Conservation (phyloP, 2,888 invertebrate species). For the Hemithea aestivaria region DNA sequence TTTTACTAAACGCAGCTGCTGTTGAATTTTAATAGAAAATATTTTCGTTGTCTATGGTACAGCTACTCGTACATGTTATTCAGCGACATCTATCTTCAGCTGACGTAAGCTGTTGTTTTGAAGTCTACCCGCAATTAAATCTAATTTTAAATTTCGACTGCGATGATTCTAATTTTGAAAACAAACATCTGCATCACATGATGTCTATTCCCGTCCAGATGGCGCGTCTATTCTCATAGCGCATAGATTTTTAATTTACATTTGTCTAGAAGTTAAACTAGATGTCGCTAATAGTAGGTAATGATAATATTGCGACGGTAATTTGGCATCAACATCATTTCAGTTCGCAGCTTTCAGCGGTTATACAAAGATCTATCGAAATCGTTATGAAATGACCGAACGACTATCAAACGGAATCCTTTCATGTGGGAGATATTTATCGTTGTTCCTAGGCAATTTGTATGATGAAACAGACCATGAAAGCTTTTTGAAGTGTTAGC, state of each 20-base stretch:
- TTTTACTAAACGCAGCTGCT: too few species aligned
- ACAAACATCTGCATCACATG: constrained; percentile 2
- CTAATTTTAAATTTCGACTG: not conserved
- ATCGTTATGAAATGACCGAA: too few species aligned
- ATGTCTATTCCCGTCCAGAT: constrained; percentile 8
- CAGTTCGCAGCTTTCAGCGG: constrained; percentile 10
- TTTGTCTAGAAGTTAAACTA: not conserved
- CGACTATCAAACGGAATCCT: too few species aligned
- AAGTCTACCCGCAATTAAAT: too few species aligned
- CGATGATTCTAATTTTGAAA: constrained; percentile 7
- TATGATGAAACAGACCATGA: too few species aligned
- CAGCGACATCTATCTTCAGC: constrained; percentile 12
- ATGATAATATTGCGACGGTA: too few species aligned
- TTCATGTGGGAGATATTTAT: not conserved
- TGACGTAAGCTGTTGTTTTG: not conserved
- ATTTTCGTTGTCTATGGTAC: too few species aligned
- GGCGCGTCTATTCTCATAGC: not conserved
- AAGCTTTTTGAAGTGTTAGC: too few species aligned
- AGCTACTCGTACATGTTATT: too few species aligned
- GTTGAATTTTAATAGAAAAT: too few species aligned
- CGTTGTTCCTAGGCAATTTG: not conserved
- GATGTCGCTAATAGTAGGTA: constrained; percentile 8
- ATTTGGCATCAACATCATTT: constrained; percentile 8
- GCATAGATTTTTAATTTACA: too few species aligned
- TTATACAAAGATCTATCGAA: too few species aligned